phyloP scores from a whole-genome alignment of 2,888 invertebrate genomes.

The Rhimphoctona megacephalus region DNA sequence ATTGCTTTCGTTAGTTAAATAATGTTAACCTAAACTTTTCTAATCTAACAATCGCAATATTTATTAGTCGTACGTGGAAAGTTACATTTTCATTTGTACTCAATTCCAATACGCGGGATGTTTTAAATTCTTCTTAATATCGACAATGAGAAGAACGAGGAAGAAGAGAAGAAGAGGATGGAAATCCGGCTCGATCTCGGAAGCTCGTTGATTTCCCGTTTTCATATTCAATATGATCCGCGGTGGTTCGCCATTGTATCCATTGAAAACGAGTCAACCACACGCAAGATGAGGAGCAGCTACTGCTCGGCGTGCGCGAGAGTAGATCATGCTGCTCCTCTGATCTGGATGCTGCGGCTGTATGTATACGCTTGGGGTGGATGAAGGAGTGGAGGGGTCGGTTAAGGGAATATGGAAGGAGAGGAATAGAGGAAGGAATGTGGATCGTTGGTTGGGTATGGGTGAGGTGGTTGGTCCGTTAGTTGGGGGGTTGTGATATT shows the following conservation, averaged over 20 bases:
- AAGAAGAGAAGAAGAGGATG: conserved; percentile 55
- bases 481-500: conserved; percentile 70
- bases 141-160: conserved; percentile 65
- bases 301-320: conserved; percentile 76
- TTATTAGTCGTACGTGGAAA: conserved; percentile 3
- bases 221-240: conserved; percentile 85
- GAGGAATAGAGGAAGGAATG: conserved; percentile 26
- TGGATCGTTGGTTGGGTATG: conserved; percentile 67
- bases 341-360: conserved; percentile 63
- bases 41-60: not conserved
- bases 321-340: conserved; percentile 79
- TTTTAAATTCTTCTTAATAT: conserved; percentile 66
- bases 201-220: conserved; percentile 84
- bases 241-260: conserved; percentile 82
- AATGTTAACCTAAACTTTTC: not conserved
- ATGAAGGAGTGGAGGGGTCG: conserved; percentile 26
- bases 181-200: conserved; percentile 73
- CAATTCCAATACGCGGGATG: conserved; percentile 50
- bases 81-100: conserved; percentile 45
- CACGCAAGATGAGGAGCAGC: conserved; percentile 82
- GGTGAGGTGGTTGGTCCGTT: conserved; percentile 78
- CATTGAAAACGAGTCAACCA: conserved; percentile 85
- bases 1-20: not conserved
- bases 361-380: conserved; percentile 63
- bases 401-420: conserved; percentile 50